These are phyloP conservation scores for Megalonaias nervosa DNA, from an alignment of 1,140 invertebrate species.

Conservation along the genomic window DNA sequence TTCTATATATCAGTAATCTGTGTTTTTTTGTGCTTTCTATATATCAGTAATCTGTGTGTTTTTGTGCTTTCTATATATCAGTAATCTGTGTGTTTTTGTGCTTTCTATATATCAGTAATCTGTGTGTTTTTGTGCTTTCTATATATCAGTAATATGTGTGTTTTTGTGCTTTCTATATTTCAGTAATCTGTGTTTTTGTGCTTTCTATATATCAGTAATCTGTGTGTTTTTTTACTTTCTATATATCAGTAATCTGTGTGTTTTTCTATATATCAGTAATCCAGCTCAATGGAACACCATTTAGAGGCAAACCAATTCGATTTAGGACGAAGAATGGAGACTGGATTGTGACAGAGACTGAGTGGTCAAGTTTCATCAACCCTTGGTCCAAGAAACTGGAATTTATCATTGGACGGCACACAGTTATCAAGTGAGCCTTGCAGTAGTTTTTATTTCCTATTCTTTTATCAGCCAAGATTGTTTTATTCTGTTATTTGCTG, in stretches of 20 bases:
- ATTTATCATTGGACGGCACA: slow-evolving; percentile 91
- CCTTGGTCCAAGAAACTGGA: slow-evolving; percentile 89
- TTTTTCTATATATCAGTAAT: slow-evolving; percentile 71
- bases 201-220: background rate
- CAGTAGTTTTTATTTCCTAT: background rate
- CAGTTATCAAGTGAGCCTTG: slow-evolving; percentile 80
- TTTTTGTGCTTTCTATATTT: background rate
- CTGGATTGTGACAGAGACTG: slow-evolving; percentile 87
- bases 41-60: too few species aligned
- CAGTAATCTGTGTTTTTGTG: background rate
- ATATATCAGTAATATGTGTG: too few species aligned
- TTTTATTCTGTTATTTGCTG: background rate
- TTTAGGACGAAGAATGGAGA: slow-evolving; percentile 89
- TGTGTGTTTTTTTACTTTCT: background rate
- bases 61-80: too few species aligned
- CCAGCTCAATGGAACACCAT: slow-evolving; percentile 77
- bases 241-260: background rate
- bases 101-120: too few species aligned
- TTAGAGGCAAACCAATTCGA: slow-evolving; percentile 84
- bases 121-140: too few species aligned
- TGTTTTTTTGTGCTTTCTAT: background rate
- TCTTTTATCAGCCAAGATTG: background rate
- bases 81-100: too few species aligned
- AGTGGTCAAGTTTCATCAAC: slow-evolving; percentile 95
- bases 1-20: background rate